Evolutionary conservation across 1,140 invertebrate genomes (phyloP), one percentile per base, ranked within the genome.

Genomic region (Neelides sp.): DNA sequence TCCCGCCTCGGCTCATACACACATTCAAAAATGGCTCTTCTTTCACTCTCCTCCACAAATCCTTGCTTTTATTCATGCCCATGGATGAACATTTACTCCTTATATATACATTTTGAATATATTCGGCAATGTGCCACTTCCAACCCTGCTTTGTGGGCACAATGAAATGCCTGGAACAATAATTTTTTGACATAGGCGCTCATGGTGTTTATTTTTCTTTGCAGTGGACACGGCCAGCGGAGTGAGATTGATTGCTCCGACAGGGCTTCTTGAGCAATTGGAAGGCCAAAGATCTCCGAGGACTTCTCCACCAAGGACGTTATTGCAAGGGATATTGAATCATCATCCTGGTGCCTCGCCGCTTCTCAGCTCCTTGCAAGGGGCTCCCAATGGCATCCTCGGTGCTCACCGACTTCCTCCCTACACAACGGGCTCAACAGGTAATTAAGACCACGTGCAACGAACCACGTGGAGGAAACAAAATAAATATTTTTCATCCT

Each of bases 261-360:
- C 49, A 50, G 59, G 53, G 13, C 37, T 61, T n/a, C 42, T 61
- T 24, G 58, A 60, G 26, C 50, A 57, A 53, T 55, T 57, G 43
- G 55, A 52, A 48, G 40, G 53, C 48, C 7, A n/a, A 5, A 52
- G 55, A 57, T 58, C 55, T 54, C 52, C 55, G 23, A 49, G 57
- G 32, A 59, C 57, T 17, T 59, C 60, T 19, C 59, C 61, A 47
- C 60, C 58, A 30, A 40, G 58, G 57, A 63, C 66, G 64, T 71
- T 79, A 26, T 68, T 79, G 22, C 77, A 78, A 55, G 76, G 75
- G 8, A 76, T 79, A 40, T 64, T 77, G 15, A 74, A 72, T 49
- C 73, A 75, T 61, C 73, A 74, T 61, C 70, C 69, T 48, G 54
- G 53, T 47, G 39, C 45, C 41, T 46, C 44, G 27, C 51, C 52